Conservation (phyloP, 2,113 vertebrate species). For the Nerophis ophidion region DNA sequence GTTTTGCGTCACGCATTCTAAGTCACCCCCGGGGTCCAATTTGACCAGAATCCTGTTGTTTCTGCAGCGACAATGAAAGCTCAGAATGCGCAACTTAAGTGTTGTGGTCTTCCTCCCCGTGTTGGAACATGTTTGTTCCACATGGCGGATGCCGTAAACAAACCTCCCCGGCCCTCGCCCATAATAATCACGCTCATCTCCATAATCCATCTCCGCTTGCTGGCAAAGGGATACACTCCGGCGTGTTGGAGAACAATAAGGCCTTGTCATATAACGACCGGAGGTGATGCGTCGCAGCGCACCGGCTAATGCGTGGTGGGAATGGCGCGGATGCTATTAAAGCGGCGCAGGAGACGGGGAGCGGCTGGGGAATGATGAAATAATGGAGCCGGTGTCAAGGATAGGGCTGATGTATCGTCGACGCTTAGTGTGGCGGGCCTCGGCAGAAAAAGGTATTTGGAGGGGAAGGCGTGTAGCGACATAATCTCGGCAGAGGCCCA, state of each 20-base stretch:
- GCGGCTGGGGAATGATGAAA: constrained; percentile 21
- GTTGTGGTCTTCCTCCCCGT: no score
- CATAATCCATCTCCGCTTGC: constrained; percentile 6
- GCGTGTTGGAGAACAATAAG: constrained; percentile 24
- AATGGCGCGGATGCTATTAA: constrained; percentile 53
- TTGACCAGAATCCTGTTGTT: no score
- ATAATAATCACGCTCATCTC: neutral
- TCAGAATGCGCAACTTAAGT: no score
- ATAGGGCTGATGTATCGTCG: constrained; percentile 42
- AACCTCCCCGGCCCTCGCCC: neutral
- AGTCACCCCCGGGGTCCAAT: no score
- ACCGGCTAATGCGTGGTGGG: constrained; percentile 33
- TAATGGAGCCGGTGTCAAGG: constrained; percentile 42
- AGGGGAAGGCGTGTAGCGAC: constrained; percentile 13
- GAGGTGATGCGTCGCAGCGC: constrained; percentile 51
- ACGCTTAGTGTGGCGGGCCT: constrained; percentile 17
- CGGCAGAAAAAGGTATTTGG: constrained; percentile 1
- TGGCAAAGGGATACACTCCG: constrained; percentile 13
- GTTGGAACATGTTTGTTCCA: no score
- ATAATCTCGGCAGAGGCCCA: neutral
- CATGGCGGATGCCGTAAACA: no score
- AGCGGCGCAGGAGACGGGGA: constrained; percentile 18
- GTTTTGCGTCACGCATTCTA: no score
- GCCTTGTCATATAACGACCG: constrained; percentile 30
- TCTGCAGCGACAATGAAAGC: no score